phyloP scores from a whole-genome alignment of 2,797 vertebrate genomes.

The Pyrrhura leucotis region DNA sequence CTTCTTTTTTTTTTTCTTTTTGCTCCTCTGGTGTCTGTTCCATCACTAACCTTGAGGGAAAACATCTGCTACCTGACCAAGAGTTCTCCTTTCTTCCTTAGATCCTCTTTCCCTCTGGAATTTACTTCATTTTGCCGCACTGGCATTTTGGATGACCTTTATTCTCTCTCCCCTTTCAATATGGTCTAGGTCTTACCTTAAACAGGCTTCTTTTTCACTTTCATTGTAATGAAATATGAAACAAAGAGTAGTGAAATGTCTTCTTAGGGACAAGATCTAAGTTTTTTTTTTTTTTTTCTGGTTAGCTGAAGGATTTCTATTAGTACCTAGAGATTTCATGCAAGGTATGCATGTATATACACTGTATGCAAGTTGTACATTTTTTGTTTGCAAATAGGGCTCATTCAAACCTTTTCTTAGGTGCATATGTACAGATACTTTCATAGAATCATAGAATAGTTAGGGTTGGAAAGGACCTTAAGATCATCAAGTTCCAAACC shows the following conservation, averaged over 20 bases:
- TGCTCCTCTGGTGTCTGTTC: background rate
- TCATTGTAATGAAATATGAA: background rate
- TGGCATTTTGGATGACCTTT: slow-evolving; percentile 10
- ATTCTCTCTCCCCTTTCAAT: background rate
- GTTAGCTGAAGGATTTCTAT: background rate
- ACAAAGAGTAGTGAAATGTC: background rate
- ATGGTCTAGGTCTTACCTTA: background rate
- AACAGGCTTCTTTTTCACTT: background rate
- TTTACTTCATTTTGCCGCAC: background rate
- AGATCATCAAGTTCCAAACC: too few species aligned
- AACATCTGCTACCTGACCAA: slow-evolving; percentile 48
- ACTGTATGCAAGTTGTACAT: background rate
- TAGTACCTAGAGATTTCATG: background rate
- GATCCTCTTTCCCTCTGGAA: slow-evolving; percentile 7
- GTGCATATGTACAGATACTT: background rate
- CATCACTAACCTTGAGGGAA: slow-evolving; percentile 16
- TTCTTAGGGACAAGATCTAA: background rate
- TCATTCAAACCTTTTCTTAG: background rate
- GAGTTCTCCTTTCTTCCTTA: background rate
- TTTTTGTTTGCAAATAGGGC: background rate
- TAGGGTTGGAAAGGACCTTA: too few species aligned
- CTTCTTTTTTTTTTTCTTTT: background rate
- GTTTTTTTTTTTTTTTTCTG: background rate
- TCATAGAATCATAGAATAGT: too few species aligned
- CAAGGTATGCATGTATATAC: background rate